Base-by-base conservation (phyloP, 2,797 vertebrate species). In the Peromyscus aztecus region DNA sequence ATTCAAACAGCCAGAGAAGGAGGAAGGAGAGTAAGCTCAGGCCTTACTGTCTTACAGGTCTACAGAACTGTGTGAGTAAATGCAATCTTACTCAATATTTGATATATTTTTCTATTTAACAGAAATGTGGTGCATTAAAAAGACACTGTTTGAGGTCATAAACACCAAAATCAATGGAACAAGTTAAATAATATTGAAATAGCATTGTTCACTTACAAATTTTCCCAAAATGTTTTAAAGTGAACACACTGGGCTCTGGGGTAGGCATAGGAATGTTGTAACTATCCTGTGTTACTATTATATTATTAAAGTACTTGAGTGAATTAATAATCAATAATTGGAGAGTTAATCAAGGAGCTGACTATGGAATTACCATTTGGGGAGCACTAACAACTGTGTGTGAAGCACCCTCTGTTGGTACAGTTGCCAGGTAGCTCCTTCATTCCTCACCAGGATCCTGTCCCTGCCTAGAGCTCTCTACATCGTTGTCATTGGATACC, bases 81-180 rank as follows among this genome's bases (percentile, higher is more conserved):
- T 71, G 19, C 2, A 34, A 24, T 55, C 19, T 63, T 78, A n/a
- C 19, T 12, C 24, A 2, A 85, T 43, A 34, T 84, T 46, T 43
- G 59, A 37, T 19, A 75, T 46, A 52, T 63, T 89, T 83, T 71
- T 17, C 49, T 10, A 1, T 85, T 89, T 82, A 87, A 78, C 29
- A 75, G 8, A 57, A 80, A 95, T 73, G 82, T 5, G 0, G 5
- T 24, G 31, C 63, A 6, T 76, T 89, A 46, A 90, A 84, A 46
- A 95, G 63, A 73, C 11, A 55, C 31, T 23, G 13, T 21, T 40
- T 55, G 81, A 61, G 27, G 31, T 49, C 23, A 43, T 52, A 85
- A 85, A 49, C 61, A 81, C 43, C 75, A 34, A 94, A 94, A 55
- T 83, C 80, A 95, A 57, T 83, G 12, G 85, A 83, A 83, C 81